A percentile compares a stretch with the other conserved stretches of the same genome.
These are phyloP conservation scores for Drosophila yooni DNA, from an alignment of 2,888 invertebrate genomes.

Conservation along the genomic window DNA sequence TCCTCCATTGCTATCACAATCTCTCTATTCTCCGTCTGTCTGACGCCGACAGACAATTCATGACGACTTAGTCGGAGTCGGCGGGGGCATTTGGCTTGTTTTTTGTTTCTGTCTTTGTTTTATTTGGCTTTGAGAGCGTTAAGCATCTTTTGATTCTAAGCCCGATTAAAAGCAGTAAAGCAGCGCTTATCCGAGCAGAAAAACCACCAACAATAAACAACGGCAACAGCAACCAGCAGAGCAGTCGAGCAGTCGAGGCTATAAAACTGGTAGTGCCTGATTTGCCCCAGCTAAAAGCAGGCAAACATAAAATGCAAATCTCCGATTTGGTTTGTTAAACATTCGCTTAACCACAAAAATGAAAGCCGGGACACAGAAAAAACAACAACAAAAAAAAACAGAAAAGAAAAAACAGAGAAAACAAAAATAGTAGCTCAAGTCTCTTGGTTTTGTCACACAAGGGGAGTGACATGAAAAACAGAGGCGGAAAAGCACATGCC, in stretches of 20 bases:
- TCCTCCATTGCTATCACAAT: constrained; percentile 15
- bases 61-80: constrained; percentile 39
- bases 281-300: constrained; percentile 39
- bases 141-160: constrained; percentile 72
- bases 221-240: constrained; percentile 22
- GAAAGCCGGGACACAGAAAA: constrained; percentile 41
- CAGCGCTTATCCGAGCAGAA: constrained; percentile 68
- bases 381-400: constrained; percentile 27
- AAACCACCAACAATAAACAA: constrained; percentile 49
- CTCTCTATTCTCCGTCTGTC: constrained; percentile 1
- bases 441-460: constrained; percentile 56
- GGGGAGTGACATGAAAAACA: constrained; percentile 56
- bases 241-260: constrained; percentile 10
- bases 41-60: constrained; percentile 40
- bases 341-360: constrained; percentile 82
- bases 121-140: constrained; percentile 29
- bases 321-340: constrained; percentile 81
- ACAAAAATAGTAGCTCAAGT: constrained; percentile 48
- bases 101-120: constrained; percentile 32
- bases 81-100: constrained; percentile 9
- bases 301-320: constrained; percentile 79
- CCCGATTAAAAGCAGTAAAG: constrained; percentile 76
- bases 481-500: constrained; percentile 45
- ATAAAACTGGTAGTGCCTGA: constrained; percentile 51
- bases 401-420: constrained; percentile 32